These are phyloP conservation scores for Calidris pugnax DNA, from an alignment of 2,113 vertebrate genomes.

Conservation along the genomic window DNA sequence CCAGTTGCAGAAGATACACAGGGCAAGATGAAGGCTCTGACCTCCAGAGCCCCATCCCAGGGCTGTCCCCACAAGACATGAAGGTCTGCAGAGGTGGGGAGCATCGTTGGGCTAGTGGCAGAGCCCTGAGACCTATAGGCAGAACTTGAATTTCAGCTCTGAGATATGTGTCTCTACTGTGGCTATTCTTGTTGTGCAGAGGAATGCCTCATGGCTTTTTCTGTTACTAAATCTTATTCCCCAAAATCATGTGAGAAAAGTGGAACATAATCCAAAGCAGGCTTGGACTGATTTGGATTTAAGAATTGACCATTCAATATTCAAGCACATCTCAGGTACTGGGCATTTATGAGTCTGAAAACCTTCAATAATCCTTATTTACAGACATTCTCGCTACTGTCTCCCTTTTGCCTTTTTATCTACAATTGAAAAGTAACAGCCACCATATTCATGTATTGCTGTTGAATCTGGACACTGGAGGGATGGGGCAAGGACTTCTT, in stretches of 20 bases:
- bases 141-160: neutral
- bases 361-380: neutral
- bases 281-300: neutral
- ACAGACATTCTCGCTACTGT: fast-evolving
- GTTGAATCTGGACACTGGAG: neutral
- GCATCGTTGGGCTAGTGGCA: fast-evolving
- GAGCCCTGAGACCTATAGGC: neutral
- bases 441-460: neutral
- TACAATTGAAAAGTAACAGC: neutral
- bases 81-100: neutral
- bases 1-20: neutral
- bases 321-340: neutral
- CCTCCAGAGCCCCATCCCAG: neutral
- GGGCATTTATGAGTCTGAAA: neutral
- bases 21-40: neutral
- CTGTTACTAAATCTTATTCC: neutral
- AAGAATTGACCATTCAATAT: neutral
- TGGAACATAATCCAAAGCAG: neutral
- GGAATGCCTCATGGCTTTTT: neutral
- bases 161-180: neutral
- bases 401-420: neutral
- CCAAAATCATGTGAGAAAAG: neutral
- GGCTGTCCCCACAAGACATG: neutral
- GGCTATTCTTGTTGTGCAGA: neutral
- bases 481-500: neutral